Base-by-base conservation (phyloP, 1,140 invertebrate species). In the Heliconius hermathena region DNA sequence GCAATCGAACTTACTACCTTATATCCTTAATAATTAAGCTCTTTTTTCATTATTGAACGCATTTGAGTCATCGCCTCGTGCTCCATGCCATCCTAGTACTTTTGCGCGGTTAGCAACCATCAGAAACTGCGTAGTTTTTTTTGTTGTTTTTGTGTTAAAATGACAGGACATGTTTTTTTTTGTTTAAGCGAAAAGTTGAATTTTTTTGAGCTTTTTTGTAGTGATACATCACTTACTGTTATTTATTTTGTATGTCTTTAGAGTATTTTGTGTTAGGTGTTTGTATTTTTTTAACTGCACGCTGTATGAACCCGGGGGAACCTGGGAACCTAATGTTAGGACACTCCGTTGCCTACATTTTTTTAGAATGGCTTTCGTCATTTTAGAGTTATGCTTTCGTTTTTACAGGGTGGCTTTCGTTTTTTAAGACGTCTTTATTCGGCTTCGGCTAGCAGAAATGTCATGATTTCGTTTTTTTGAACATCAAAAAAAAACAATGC, bases 11-110 rank as follows among this genome's bases (percentile, higher is more conserved):
- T 66, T 66, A 11, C 60, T 2, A 66, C 60, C 26, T 66, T 66
- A 29, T 26, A 18, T 5, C 13, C 0, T 29, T 4, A 4, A 66
- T 6, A 16, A 29, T 66, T 29, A 66, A 66, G 60, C 11, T 66
- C 20, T 18, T 11, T 26, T 29, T 66, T 2, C 22, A 26, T 1
- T 16, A 16, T n/a, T 29, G 3, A 13, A 26, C 9, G 26, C 11
- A 66, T 66, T 66, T 66, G 26, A 66, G 26, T 66, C 60, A 66
- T 66, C 60, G 60, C 60, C 60, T 66, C 60, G 16, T 49, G 71
- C n/a, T 77, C 11, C 87, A 87, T 90, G 84, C 74, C 36, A 74
- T 82, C 88, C 89, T 90, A 81, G 89, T 90, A 88, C 83, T 84
- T 86, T 83, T 81, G 83, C 82, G 83, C 85, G 82, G 82, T 83